Evolutionary conservation across 1,140 invertebrate species (phyloP), one percentile per base, ranked within the genome.

Genomic region (Epicauta chinensis): DNA sequence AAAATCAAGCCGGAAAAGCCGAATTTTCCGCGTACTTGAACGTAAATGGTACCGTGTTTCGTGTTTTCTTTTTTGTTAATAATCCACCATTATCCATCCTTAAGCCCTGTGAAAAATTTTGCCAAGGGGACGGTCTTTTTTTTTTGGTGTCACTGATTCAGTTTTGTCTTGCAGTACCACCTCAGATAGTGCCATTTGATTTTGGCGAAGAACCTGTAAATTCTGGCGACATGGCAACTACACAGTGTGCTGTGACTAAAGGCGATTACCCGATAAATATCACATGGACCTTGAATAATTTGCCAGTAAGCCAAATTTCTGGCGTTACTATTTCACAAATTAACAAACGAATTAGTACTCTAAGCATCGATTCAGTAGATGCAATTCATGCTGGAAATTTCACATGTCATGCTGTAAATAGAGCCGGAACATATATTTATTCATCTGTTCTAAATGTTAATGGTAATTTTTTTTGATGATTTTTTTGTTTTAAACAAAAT

Each of bases 261-360:
- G 89, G 89, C 17, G 89, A 92, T 65, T 75, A 82, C 48, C 89
- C 89, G 1, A 73, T 92, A 44, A 81, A 81, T 40, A 86, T 91
- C 55, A 73, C 75, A 31, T 91, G 89, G 88, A 63, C 37, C 61
- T 58, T 67, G 36, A 68, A 71, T 60, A 42, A 44, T 9, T 4
- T 41, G 35, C 31, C 41, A n/a, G 13, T 53, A 12, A 11, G 38
- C 10, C 35, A 53, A 16, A 65, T 68, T 49, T 53, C 70, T 13
- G 67, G 67, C 14, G 62, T 72, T 41, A 67, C 67, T 3, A 65
- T 76, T 2, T 66, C 67, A 30, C 70, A 68, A 40, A 69, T 65
- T 29, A 69, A 67, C 32, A 77, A 78, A 71, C 67, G 71, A 63
- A 71, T 78, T 55, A 79, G 76, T 65, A 73, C 74, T 59, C 67